phyloP scores from a whole-genome alignment of 2,888 invertebrate species.

The Resseliella maxima region DNA sequence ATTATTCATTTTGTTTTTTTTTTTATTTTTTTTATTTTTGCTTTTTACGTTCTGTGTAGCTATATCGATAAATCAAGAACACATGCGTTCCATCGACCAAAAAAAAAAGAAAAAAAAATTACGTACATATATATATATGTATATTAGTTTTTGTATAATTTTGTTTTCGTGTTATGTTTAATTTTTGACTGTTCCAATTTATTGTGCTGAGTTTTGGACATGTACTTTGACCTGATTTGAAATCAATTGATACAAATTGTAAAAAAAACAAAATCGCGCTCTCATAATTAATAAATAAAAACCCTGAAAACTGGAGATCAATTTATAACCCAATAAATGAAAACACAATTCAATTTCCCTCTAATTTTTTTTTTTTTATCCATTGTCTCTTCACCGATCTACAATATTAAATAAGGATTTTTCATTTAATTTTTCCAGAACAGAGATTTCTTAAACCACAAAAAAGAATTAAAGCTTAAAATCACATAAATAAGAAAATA shows the following conservation, averaged over 20 bases:
- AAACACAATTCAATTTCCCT: not conserved
- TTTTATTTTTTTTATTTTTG: not conserved
- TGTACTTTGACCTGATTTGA: not conserved
- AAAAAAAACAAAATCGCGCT: not conserved
- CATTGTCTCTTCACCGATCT: not conserved
- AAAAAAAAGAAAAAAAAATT: too few species aligned
- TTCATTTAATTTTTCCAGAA: slow-evolving; percentile 4
- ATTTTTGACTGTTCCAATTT: not conserved
- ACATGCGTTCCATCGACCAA: slow-evolving; percentile 33
- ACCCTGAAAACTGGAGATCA: not conserved
- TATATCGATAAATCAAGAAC: slow-evolving; percentile 3
- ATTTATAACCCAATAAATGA: slow-evolving; percentile 8
- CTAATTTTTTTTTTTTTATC: not conserved
- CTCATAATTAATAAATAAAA: not conserved
- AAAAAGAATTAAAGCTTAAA: slow-evolving; percentile 4
- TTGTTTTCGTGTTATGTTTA: not conserved
- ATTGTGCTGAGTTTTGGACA: not conserved
- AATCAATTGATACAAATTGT: slow-evolving; percentile 27
- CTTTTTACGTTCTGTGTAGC: not conserved
- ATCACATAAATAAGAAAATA: slow-evolving; percentile 17
- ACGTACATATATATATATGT: not conserved
- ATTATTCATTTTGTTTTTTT: not conserved
- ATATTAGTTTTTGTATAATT: not conserved
- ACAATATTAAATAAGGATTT: not conserved
- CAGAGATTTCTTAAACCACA: slow-evolving; percentile 47